Conservation (phyloP, 2,113 vertebrate species). For the Clinocottus analis region DNA sequence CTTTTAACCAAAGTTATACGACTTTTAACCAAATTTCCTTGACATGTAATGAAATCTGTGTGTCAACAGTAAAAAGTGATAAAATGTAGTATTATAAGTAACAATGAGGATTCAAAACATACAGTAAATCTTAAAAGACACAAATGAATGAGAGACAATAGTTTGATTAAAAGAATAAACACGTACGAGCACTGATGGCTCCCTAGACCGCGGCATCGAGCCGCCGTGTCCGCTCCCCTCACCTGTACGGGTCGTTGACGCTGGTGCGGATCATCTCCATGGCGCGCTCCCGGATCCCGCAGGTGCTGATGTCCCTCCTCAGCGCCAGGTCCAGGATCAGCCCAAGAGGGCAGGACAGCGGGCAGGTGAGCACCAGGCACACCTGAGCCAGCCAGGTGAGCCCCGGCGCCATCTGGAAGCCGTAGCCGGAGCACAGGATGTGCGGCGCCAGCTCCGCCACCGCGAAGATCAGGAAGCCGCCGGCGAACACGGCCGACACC, state of each 20-base stretch:
- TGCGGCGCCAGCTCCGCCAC: slow-evolving; percentile 88
- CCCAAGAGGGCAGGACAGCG: slow-evolving; percentile 87
- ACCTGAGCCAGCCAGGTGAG: slow-evolving; percentile 88
- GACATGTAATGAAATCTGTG: too few relatives aligned
- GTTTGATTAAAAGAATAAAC: too few relatives aligned
- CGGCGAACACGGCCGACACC: slow-evolving; percentile 82
- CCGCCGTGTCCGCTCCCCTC: too few relatives aligned
- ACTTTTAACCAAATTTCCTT: too few relatives aligned
- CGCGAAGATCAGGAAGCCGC: slow-evolving; percentile 85
- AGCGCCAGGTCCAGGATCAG: slow-evolving; percentile 87
- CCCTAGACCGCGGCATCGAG: too few relatives aligned
- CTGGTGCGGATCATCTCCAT: slow-evolving; percentile 90
- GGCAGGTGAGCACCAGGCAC: slow-evolving; percentile 87
- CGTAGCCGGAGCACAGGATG: slow-evolving; percentile 87
- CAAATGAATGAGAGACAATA: too few relatives aligned
- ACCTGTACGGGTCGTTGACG: slow-evolving; percentile 87
- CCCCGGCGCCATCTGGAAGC: slow-evolving; percentile 86
- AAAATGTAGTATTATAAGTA: too few relatives aligned
- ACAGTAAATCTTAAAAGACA: too few relatives aligned
- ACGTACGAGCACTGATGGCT: too few relatives aligned
- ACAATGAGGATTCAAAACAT: too few relatives aligned
- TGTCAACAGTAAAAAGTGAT: too few relatives aligned
- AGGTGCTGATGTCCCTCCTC: slow-evolving; percentile 84
- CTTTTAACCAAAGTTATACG: too few relatives aligned
- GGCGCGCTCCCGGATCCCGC: slow-evolving; percentile 84